Base-by-base conservation (phyloP, 1,140 invertebrate genomes). In the Bicyclus anynana region DNA sequence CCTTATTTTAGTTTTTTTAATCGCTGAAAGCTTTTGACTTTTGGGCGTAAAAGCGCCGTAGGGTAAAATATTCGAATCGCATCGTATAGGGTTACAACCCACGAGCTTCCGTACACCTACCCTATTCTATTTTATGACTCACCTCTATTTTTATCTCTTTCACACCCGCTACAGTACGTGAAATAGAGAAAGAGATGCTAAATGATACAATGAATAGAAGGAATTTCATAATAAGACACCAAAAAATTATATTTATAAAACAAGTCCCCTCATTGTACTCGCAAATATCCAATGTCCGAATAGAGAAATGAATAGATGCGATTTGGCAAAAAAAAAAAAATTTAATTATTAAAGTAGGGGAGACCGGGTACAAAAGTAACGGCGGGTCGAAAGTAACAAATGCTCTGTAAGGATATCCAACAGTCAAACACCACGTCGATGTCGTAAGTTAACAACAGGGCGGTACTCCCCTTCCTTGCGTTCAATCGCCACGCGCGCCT, bases 31-130 rank as follows among this genome's bases (percentile, higher is more conserved):
- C 60, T 72, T 53, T 58, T 68, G 26, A 38, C 27, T 68, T 63
- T 21, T 5, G 18, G 37, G 53, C 21, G 9, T 3, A 47, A 23
- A 33, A 60, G 37, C 16, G 44, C 16, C 16, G 10, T 14, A 57
- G 44, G 48, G 53, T 65, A 66, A 61, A 57, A 58, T 59, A 61
- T 59, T 63, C 49, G 62, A 68, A 72, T 66, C 54, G 42, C 62
- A 59, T 55, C 46, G 67, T 69, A 62, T 77, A 67, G 69, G 65
- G 54, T 78, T 74, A 75, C 74, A 53, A 51, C 42, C 38, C 59
- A 72, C 55, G 17, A 55, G 54, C 63, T 72, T 71, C 65, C 66
- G 68, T 65, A 64, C 54, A 59, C 56, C 53, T 65, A 63, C 61
- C 67, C 61, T 65, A 64, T 72, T 68, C 37, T 40, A 23, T 44